Percentiles rank a stretch among this genome's conserved stretches.
These are phyloP conservation scores for Pachyramphus minor DNA, from an alignment of 2,113 vertebrate genomes.

Conservation along the genomic window DNA sequence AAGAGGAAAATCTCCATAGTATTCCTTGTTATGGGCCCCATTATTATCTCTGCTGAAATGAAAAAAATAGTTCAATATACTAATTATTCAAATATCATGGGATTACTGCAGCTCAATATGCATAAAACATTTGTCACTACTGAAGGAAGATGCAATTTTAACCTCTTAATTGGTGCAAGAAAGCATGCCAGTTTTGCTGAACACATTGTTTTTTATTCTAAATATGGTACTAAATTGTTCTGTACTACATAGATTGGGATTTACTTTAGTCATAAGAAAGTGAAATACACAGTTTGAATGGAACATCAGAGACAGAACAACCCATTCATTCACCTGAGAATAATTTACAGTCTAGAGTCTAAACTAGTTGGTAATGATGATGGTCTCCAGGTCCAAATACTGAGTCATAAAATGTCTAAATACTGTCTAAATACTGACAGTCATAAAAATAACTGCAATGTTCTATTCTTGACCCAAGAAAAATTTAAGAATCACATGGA, in stretches of 20 bases:
- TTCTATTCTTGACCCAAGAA: neutral
- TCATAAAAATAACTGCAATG: neutral
- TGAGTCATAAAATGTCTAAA: no score
- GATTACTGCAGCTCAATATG: neutral
- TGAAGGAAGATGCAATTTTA: neutral
- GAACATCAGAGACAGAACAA: neutral
- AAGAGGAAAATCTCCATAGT: neutral
- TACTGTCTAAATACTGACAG: no score
- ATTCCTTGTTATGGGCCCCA: neutral
- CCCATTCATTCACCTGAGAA: neutral
- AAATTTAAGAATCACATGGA: neutral
- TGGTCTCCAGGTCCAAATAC: neutral
- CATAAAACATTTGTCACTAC: neutral
- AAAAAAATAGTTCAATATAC: neutral
- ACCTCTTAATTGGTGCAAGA: neutral
- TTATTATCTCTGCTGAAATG: neutral
- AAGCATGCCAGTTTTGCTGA: neutral
- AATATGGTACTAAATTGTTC: neutral
- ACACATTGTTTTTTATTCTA: neutral
- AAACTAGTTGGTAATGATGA: neutral
- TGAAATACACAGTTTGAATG: neutral
- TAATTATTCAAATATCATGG: neutral
- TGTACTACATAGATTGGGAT: accelerated
- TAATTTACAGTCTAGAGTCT: neutral
- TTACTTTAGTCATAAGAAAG: neutral